Percentiles rank a stretch among this genome's conserved stretches.
Conservation (phyloP, 2,888 invertebrate genomes). For the Tigriopus californicus region DNA sequence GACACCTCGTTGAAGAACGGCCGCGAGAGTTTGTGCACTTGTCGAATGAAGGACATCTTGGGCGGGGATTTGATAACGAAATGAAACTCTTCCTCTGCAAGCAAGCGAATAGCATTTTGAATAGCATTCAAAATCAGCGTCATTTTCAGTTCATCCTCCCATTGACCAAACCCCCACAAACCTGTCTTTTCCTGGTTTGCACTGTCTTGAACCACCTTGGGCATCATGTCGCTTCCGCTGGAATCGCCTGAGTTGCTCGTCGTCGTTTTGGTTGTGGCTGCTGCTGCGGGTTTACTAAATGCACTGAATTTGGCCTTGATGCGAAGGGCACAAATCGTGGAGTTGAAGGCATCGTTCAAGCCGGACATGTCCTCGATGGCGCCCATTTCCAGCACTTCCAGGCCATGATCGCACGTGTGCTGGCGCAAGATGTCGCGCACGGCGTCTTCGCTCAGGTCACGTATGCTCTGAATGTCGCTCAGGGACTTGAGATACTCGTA, state of each 20-base stretch:
- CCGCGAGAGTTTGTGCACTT: constrained; percentile 4
- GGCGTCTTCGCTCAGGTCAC: constrained; percentile 8
- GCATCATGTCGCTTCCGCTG: no score
- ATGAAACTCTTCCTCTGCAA: not conserved
- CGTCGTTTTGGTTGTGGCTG: no score
- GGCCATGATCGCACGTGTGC: not conserved
- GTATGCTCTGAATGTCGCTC: not conserved
- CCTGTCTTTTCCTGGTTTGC: not conserved
- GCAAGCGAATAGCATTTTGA: no score
- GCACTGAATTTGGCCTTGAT: no score
- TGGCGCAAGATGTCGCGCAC: constrained; percentile 7
- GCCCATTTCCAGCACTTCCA: not conserved
- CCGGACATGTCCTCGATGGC: constrained; percentile 10
- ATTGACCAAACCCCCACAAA: not conserved
- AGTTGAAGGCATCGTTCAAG: constrained; percentile 14
- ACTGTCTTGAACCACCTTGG: not conserved
- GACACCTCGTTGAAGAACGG: constrained; percentile 13
- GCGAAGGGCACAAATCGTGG: not conserved
- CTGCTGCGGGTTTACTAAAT: no score
- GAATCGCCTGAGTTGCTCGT: no score
- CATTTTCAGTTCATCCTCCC: no score
- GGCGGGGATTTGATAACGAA: constrained; percentile 14
- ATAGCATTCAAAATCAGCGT: no score
- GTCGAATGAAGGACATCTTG: not conserved
- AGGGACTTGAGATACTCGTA: not conserved